Evolutionary conservation across 1,140 invertebrate genomes (phyloP), one percentile per base, ranked within the genome.

Genomic region (Hyposmocoma kahamanoa): DNA sequence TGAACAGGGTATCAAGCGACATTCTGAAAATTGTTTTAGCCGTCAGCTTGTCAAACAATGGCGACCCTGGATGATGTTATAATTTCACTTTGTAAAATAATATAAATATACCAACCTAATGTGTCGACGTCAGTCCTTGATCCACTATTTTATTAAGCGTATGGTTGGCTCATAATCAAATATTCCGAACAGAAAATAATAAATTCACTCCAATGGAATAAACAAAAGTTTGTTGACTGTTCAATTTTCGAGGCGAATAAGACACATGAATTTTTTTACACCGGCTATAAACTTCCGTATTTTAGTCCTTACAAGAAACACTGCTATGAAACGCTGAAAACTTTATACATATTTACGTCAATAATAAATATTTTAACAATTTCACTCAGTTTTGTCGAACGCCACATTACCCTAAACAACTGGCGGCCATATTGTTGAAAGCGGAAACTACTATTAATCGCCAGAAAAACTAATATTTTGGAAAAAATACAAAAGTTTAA

Each of bases 211-310:
- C 63, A 78, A 67, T 79, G 74, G 80, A 83, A 85, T 77, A 86
- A 87, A 86, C 81, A 87, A 87, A 82, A 87, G 76, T 87, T 87
- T 87, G 83, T 87, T 87, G 83, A 86, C 80, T 87, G 75, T 83
- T 76, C 72, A 83, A 83, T 82, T 80, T 83, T 48, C 63, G 71
- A 72, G 59, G 64, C 66, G 67, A 77, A 78, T 71, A 76, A 59
- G 66, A 59, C 60, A 74, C 66, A 75, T 69, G 78, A 79, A 67
- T 83, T 81, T n/a, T n/a, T 72, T 64, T 67, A 71, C 78, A 82
- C 73, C 61, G 80, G 77, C 67, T 74, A 65, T 71, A 70, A 72
- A 61, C 68, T 74, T 74, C 50, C 65, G 59, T 67, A 68, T 47
- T 56, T 67, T 53, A 59, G 73, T 67, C 74, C 79, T 68, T 75